Conservation (phyloP, 2,797 vertebrate species). For the Fistularia commersonii region DNA sequence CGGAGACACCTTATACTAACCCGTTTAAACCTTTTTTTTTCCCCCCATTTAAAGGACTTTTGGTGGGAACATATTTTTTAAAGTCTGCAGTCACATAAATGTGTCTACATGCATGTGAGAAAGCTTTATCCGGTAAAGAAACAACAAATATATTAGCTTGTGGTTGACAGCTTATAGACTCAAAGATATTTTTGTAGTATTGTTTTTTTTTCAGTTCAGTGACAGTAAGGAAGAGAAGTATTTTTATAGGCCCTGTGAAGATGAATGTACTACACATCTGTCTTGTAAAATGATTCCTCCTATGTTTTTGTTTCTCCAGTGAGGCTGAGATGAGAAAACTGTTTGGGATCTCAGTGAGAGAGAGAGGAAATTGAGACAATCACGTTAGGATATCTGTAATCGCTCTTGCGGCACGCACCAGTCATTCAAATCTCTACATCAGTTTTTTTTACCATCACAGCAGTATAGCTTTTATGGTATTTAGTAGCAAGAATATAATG, state of each 20-base stretch:
- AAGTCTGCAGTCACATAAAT: no score
- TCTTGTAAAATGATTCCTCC: constrained; percentile 40
- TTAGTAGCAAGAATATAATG: not conserved
- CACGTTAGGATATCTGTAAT: no score
- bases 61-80: not conserved
- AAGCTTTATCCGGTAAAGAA: constrained; percentile 1
- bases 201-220: not conserved
- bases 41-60: no score
- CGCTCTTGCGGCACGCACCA: no score
- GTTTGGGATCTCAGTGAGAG: no score
- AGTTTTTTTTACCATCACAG: constrained; percentile 33
- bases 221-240: constrained; percentile 1
- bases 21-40: no score
- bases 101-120: not conserved
- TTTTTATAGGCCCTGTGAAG: constrained; percentile 19
- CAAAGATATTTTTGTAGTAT: not conserved
- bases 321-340: constrained; percentile 19
- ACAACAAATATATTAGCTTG: constrained; percentile 1
- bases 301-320: constrained; percentile 31
- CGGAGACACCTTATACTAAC: no score
- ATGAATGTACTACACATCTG: constrained; percentile 22
- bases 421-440: not conserved
- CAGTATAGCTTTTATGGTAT: not conserved
- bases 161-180: not conserved
- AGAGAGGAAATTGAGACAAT: not conserved